A percentile compares a stretch with the other conserved stretches of the same genome.
These are phyloP conservation scores for Murina feae DNA, from an alignment of 2,113 vertebrate genomes.

Conservation along the genomic window DNA sequence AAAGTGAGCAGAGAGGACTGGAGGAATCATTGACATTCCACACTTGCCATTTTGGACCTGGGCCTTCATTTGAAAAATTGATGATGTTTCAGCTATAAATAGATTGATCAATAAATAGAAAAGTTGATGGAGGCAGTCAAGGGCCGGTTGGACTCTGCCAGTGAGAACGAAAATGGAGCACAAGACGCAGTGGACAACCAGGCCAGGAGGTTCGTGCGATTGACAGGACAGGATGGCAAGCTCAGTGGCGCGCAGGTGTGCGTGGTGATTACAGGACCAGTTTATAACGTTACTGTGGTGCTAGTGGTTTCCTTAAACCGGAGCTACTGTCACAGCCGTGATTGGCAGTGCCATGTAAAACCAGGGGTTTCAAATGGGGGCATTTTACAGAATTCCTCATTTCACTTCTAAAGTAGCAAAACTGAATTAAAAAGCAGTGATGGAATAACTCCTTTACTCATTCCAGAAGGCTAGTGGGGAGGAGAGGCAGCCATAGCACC, in stretches of 20 bases:
- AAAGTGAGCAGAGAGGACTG: not conserved
- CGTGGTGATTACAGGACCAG: not conserved
- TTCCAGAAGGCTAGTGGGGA: too few species aligned
- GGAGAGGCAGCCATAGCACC: fast-evolving
- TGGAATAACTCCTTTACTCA: not conserved
- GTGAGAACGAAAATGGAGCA: not conserved
- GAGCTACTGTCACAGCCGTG: not conserved
- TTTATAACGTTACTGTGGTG: not conserved
- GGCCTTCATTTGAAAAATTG: constrained; percentile 37
- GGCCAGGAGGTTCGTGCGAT: not conserved
- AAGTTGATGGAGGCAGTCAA: not conserved
- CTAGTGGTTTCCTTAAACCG: not conserved
- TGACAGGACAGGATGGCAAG: not conserved
- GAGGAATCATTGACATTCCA: not conserved
- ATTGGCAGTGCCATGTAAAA: not conserved
- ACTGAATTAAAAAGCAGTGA: not conserved
- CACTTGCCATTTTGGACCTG: not conserved
- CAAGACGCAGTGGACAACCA: not conserved
- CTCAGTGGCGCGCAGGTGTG: not conserved
- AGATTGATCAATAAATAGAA: constrained; percentile 21
- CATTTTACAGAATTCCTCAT: not conserved
- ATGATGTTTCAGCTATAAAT: not conserved
- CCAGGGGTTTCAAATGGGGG: not conserved
- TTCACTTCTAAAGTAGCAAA: not conserved
- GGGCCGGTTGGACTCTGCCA: not conserved